Conservation (phyloP, 1,140 invertebrate genomes). For the Leptinotarsa texana region DNA sequence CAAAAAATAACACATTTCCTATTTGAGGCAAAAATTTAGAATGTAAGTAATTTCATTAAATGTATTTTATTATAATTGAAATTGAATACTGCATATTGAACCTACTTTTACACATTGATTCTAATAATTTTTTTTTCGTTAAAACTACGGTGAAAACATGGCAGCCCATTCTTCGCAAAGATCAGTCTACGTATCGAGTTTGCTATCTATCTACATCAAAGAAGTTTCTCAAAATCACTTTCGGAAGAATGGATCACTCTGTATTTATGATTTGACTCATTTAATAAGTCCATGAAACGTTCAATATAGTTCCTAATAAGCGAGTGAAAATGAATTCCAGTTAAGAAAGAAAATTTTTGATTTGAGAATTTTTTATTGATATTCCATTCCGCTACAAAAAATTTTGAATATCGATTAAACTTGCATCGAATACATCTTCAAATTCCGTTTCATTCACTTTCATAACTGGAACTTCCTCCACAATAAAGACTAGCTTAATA, state of each 20-base stretch:
- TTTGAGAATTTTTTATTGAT: not conserved
- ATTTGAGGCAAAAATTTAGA: constrained; percentile 48
- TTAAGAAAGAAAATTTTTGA: not conserved
- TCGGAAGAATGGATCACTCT: constrained; percentile 1
- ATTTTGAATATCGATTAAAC: too few relatives aligned
- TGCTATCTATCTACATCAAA: not conserved
- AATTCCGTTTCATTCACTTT: constrained; percentile 1
- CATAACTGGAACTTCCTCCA: constrained; percentile 22
- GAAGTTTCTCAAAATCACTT: constrained; percentile 25
- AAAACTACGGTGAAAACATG: not conserved
- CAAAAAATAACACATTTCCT: constrained; percentile 37
- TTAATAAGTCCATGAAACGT: constrained; percentile 38
- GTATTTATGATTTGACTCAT: constrained; percentile 35
- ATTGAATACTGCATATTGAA: constrained; percentile 26
- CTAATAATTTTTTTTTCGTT: constrained; percentile 30
- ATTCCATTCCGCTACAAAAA: not conserved
- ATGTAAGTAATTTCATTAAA: constrained; percentile 39
- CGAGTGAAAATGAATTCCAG: constrained; percentile 12
- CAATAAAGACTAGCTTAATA: constrained; percentile 42
- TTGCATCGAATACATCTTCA: not conserved
- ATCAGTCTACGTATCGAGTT: not conserved
- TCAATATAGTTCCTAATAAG: constrained; percentile 28
- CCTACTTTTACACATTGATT: constrained; percentile 29
- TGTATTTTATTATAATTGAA: constrained; percentile 27
- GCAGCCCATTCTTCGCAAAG: constrained; percentile 3